A percentile compares a stretch with the other conserved stretches of the same genome.
Conservation (phyloP, 2,888 invertebrate species). For the Chydorus sphaericus region DNA sequence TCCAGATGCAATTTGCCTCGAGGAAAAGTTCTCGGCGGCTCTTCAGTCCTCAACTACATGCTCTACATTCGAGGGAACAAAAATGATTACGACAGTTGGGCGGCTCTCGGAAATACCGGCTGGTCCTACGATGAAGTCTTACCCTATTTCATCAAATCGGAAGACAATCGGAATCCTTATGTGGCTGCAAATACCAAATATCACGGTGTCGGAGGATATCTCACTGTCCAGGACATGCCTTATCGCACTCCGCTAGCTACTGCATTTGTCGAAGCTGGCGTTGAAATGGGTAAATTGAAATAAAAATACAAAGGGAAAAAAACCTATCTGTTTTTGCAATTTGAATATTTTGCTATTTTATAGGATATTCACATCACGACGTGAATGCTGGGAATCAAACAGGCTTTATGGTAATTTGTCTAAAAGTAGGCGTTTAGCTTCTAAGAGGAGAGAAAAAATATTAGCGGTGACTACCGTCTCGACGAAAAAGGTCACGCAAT, state of each 20-base stretch:
- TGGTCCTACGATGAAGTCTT: slow-evolving; percentile 82
- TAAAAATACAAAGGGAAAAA: too few species aligned
- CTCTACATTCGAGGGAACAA: slow-evolving; percentile 82
- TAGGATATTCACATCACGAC: slow-evolving; percentile 19
- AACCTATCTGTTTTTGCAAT: too few species aligned
- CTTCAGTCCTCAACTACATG: slow-evolving; percentile 90
- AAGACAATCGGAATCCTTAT: slow-evolving; percentile 40
- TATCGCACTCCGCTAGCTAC: slow-evolving; percentile 12
- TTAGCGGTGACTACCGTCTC: too few species aligned
- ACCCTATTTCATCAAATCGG: slow-evolving; percentile 76
- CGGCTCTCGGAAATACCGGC: slow-evolving; percentile 64
- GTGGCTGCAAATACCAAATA: slow-evolving; percentile 17
- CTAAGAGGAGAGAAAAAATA: too few species aligned
- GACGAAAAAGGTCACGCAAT: too few species aligned
- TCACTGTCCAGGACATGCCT: slow-evolving; percentile 17
- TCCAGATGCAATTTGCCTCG: slow-evolving; percentile 23
- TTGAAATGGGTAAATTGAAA: slow-evolving; percentile 22
- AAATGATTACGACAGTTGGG: slow-evolving; percentile 79
- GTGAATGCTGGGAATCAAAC: slow-evolving; percentile 17
- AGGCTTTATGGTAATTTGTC: slow-evolving; percentile 17
- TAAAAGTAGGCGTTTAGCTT: too few species aligned
- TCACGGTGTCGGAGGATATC: slow-evolving; percentile 17
- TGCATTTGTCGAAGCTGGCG: slow-evolving; percentile 22
- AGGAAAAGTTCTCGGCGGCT: slow-evolving; percentile 75
- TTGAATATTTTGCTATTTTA: not conserved